Evolutionary conservation across 2,797 vertebrate species (phyloP).

Genomic region (Echeneis naucrates): DNA sequence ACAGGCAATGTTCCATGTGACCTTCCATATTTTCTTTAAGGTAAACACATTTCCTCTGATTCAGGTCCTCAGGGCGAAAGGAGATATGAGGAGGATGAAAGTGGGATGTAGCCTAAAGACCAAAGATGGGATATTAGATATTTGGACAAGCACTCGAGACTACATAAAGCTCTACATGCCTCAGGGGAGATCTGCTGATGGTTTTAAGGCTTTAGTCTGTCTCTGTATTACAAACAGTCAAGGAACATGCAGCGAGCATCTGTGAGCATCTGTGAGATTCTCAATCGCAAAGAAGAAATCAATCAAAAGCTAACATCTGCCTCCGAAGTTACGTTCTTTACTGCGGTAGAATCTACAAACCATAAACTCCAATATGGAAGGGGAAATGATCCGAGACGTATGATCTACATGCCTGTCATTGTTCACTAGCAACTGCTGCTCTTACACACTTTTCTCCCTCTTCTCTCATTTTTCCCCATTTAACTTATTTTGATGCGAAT

Average conservation of each 20-base stretch:
- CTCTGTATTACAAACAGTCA: constrained; percentile 63
- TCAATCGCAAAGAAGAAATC: constrained; percentile 59
- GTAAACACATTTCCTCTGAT: constrained; percentile 69
- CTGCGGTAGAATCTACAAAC: constrained; percentile 72
- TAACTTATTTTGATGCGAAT: constrained; percentile 32
- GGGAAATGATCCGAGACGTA: constrained; percentile 69
- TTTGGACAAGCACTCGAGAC: constrained; percentile 74
- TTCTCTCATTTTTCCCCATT: constrained; percentile 49
- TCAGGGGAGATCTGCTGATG: constrained; percentile 64
- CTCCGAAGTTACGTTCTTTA: constrained; percentile 64
- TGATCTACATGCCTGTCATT: constrained; percentile 72
- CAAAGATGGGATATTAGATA: constrained; percentile 78
- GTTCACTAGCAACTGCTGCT: constrained; percentile 52
- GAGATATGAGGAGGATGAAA: constrained; percentile 64
- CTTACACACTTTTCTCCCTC: constrained; percentile 42
- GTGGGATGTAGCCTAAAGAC: constrained; percentile 73
- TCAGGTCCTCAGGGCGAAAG: constrained; percentile 45
- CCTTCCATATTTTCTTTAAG: constrained; percentile 46
- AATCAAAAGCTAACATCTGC: constrained; percentile 76
- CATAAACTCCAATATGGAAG: constrained; percentile 69
- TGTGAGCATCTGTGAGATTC: constrained; percentile 55
- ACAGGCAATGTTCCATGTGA: constrained; percentile 59
- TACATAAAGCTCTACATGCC: constrained; percentile 58
- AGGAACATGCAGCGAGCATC: constrained; percentile 58
- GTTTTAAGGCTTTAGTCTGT: constrained; percentile 63